Conservation (phyloP, 92 coral and sea anemone species). For the Pocillopora meandrina region DNA sequence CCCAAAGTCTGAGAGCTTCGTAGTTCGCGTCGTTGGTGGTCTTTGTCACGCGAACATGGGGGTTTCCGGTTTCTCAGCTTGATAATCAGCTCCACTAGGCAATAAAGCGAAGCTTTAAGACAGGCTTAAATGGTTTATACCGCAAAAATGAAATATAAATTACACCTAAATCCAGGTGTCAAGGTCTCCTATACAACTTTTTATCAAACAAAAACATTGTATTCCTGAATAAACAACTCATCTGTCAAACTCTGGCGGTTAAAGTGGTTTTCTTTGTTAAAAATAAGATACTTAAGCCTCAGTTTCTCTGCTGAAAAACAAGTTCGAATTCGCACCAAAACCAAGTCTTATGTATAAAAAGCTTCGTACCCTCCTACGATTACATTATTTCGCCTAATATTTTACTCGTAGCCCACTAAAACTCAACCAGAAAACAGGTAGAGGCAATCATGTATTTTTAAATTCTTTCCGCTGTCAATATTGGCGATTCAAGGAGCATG, state of each 20-base stretch:
- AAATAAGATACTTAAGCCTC: neutral
- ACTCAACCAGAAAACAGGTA: too few relatives aligned
- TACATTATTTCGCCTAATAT: too few relatives aligned
- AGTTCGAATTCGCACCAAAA: neutral
- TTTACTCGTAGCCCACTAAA: too few relatives aligned
- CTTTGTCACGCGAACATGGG: neutral
- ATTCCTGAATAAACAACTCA: neutral
- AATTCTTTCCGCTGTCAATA: too few relatives aligned
- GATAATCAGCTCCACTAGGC: neutral
- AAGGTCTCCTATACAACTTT: conserved; percentile 1
- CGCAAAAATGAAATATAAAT: neutral
- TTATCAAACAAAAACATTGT: neutral
- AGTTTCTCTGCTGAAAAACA: neutral
- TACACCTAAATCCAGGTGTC: neutral
- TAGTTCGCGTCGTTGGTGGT: neutral
- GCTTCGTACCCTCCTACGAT: too few relatives aligned
- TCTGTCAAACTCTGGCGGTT: neutral
- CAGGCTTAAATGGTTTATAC: neutral
- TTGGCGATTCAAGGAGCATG: too few relatives aligned
- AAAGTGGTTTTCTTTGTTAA: neutral
- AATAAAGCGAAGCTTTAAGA: neutral
- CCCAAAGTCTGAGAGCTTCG: too few relatives aligned
- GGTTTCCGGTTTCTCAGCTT: neutral
- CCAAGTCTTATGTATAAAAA: too few relatives aligned
- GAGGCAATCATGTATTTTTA: too few relatives aligned